Percentiles rank a stretch among this genome's conserved stretches.
phyloP scores from a whole-genome alignment of 2,113 vertebrate species.

The Ageneiosus marmoratus region DNA sequence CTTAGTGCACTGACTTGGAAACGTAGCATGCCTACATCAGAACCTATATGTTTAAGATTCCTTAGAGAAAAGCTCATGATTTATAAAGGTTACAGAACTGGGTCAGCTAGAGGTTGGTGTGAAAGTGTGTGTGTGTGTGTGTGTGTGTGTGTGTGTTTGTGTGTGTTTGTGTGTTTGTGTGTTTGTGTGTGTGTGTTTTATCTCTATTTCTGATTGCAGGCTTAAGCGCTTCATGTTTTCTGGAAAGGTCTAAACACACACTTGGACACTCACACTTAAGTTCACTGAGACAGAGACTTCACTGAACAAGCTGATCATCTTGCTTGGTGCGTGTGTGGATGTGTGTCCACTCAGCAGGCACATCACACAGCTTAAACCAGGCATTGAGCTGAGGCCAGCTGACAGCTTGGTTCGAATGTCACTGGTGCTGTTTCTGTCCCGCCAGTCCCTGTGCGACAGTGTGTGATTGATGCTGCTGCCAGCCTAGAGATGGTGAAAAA shows the following conservation, averaged over 20 bases:
- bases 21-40: too few relatives aligned
- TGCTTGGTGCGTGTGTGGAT: background rate
- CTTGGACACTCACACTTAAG: slow-evolving; percentile 42
- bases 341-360: slow-evolving; percentile 10
- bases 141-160: slow-evolving; percentile 6
- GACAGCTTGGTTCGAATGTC: slow-evolving; percentile 42
- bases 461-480: slow-evolving; percentile 43
- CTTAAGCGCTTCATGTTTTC: slow-evolving; percentile 42
- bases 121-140: background rate
- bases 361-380: slow-evolving; percentile 32
- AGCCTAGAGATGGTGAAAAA: slow-evolving; percentile 16
- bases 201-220: slow-evolving; percentile 22
- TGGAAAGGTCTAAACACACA: slow-evolving; percentile 11
- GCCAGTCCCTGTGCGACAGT: background rate
- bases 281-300: slow-evolving; percentile 26
- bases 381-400: slow-evolving; percentile 38
- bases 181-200: slow-evolving; percentile 39
- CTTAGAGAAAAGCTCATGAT: slow-evolving; percentile 54
- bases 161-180: too few relatives aligned
- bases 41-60: too few relatives aligned
- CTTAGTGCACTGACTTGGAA: too few relatives aligned
- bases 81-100: slow-evolving; percentile 69
- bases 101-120: slow-evolving; percentile 59
- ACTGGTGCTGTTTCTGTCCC: slow-evolving; percentile 36
- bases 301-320: slow-evolving; percentile 25